phyloP scores from a whole-genome alignment of 2,888 invertebrate species.

The Cremastinae sp. region DNA sequence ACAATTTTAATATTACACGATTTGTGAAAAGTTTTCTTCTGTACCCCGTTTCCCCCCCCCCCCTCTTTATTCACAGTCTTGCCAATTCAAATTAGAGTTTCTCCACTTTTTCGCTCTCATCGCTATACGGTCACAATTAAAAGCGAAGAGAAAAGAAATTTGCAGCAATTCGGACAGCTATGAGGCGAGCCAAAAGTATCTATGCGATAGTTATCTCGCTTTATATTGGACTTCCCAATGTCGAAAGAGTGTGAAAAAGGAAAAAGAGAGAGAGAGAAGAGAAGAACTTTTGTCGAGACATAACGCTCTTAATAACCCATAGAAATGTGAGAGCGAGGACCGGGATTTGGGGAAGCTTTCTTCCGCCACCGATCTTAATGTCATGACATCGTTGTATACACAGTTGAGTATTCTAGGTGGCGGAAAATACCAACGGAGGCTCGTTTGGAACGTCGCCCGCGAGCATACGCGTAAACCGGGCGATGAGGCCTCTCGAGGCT shows the following conservation, averaged over 20 bases:
- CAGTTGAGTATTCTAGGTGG: slow-evolving; percentile 42
- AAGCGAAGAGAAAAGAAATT: background rate
- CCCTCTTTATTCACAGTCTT: too few species aligned
- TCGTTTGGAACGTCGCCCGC: slow-evolving; percentile 72
- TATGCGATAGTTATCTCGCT: slow-evolving; percentile 7
- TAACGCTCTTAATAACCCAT: slow-evolving; percentile 59
- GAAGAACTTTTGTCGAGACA: slow-evolving; percentile 52
- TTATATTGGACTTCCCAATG: slow-evolving; percentile 5
- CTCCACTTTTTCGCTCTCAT: background rate
- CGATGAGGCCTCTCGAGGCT: slow-evolving; percentile 47
- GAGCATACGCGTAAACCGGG: slow-evolving; percentile 52
- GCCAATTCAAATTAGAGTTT: background rate
- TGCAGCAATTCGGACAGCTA: slow-evolving; percentile 3
- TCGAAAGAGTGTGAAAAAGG: background rate
- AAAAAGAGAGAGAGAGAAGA: background rate
- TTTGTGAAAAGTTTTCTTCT: background rate
- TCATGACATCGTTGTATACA: slow-evolving; percentile 39
- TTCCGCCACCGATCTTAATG: background rate
- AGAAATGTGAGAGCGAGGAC: slow-evolving; percentile 2
- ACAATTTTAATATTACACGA: background rate
- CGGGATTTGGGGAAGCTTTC: slow-evolving; percentile 19
- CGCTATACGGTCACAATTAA: background rate
- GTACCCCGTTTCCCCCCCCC: too few species aligned
- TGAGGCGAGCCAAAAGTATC: slow-evolving; percentile 14
- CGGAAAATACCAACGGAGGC: slow-evolving; percentile 59